phyloP scores from a whole-genome alignment of 2,888 invertebrate genomes.

The Meandrusa payeni region DNA sequence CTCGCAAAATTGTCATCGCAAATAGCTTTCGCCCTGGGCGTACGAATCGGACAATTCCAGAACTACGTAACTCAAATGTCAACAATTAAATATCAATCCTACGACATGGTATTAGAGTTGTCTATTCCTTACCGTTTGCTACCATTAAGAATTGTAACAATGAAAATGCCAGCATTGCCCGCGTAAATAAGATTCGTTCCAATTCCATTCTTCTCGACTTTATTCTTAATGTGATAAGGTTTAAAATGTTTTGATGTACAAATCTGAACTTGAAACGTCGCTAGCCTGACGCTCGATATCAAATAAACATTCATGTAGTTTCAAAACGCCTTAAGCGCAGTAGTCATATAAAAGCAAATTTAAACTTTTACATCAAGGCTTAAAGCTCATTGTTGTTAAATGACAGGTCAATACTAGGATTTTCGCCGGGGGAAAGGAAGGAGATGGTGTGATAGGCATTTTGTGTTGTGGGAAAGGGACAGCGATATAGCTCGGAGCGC shows the following conservation, averaged over 20 bases:
- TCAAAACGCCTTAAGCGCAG: slow-evolving; percentile 60
- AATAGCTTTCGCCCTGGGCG: slow-evolving; percentile 76
- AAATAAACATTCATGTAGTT: slow-evolving; percentile 66
- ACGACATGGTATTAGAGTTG: slow-evolving; percentile 25
- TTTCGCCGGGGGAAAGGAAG: slow-evolving; percentile 75
- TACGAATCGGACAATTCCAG: slow-evolving; percentile 34
- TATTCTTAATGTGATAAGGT: slow-evolving; percentile 59
- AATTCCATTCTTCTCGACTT: slow-evolving; percentile 53
- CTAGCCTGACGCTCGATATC: slow-evolving; percentile 79
- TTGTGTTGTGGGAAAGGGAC: slow-evolving; percentile 48
- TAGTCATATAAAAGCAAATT: slow-evolving; percentile 36
- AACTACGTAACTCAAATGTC: slow-evolving; percentile 38
- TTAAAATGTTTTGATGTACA: slow-evolving; percentile 61
- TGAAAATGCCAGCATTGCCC: slow-evolving; percentile 78
- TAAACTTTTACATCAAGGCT: slow-evolving; percentile 38
- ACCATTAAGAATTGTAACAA: slow-evolving; percentile 68
- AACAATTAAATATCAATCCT: slow-evolving; percentile 36
- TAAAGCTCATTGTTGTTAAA: slow-evolving; percentile 47
- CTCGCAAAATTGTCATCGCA: slow-evolving; percentile 80
- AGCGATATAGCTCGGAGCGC: slow-evolving; percentile 76
- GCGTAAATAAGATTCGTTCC: slow-evolving; percentile 72
- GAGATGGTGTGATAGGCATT: slow-evolving; percentile 55
- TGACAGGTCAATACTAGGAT: slow-evolving; percentile 59
- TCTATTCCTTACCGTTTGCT: slow-evolving; percentile 26
- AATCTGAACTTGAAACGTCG: slow-evolving; percentile 81